Base-by-base conservation (phyloP, 2,797 vertebrate species). In the Leuciscus waleckii region DNA sequence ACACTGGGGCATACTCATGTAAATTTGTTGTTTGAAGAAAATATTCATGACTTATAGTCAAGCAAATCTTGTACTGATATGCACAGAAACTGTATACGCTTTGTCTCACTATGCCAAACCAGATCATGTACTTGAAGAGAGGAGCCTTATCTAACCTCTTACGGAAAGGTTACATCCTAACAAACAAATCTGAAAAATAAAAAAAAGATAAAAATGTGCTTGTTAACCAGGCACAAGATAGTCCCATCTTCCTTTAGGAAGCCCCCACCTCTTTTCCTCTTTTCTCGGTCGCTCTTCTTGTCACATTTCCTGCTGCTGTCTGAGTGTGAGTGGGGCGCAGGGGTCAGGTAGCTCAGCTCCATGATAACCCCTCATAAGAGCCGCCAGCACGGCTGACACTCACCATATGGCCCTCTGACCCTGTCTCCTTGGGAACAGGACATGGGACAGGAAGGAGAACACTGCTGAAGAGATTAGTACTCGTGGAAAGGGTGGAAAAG, bases 351-450 rank as follows among this genome's bases (percentile, higher is more conserved):
- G 88, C 89, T 78, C 73, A 73, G 85, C 51, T 88, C 83, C 84
- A 77, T 70, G 94, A 95, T 95, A 95, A 95, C 93, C 93, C 85
- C 85, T 54, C 51, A 88, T 89, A 93, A 93, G 92, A 91, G 90
- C 82, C 91, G 89, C 90, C 86, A 91, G 88, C 89, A 87, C 87
- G 89, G 90, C 85, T 95, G 94, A 95, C 93, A 94, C 86, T 89
- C 94, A 93, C 90, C 95, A 96, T 94, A 94, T 92, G 90, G 93
- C 90, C 90, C 91, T 68, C 88, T 92, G 92, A 93, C 90, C 91
- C 56, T 69, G 87, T 92, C 86, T 95, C 92, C 92, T 92, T 91
- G 91, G 91, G 90, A 93, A 93, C 88, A 90, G 88, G 89, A 91
- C 78, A 56, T 77, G 79, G 56, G 23, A 69, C 80, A 87, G 87